Percentiles rank a stretch among this genome's conserved stretches.
Conservation (phyloP, 1,140 invertebrate genomes). For the Ridgeia piscesae region DNA sequence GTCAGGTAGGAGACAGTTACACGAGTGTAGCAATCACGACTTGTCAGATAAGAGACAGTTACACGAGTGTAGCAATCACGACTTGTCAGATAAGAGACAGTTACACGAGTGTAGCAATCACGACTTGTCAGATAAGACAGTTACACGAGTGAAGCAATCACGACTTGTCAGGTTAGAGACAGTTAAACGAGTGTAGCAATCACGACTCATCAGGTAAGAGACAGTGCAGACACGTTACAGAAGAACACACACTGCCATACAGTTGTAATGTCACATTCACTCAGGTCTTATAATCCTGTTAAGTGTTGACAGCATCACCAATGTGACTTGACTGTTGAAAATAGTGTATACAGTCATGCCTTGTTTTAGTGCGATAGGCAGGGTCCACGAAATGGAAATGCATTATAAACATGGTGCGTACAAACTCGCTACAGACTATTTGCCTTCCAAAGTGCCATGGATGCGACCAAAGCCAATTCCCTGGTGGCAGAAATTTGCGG, state of each 20-base stretch:
- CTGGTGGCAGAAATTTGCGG: no score
- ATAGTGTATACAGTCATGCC: no score
- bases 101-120: slow-evolving; percentile 91
- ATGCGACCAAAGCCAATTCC: no score
- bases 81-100: slow-evolving; percentile 85
- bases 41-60: slow-evolving; percentile 85
- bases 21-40: slow-evolving; percentile 92
- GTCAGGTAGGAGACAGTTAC: slow-evolving; percentile 84
- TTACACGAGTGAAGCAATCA: slow-evolving; percentile 91
- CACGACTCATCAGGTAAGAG: slow-evolving; percentile 83
- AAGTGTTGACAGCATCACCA: no score
- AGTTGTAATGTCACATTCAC: not conserved
- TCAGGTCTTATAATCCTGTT: not conserved
- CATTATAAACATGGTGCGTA: no score
- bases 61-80: slow-evolving; percentile 90
- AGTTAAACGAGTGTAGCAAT: slow-evolving; percentile 87
- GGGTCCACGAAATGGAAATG: no score
- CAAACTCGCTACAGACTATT: no score
- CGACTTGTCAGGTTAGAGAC: slow-evolving; percentile 92
- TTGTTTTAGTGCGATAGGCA: no score
- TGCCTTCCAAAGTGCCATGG: no score
- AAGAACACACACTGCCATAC: not conserved
- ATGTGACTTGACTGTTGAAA: no score
- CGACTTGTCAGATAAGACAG: slow-evolving; percentile 82
- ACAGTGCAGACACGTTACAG: not conserved